These are phyloP conservation scores for Taxidea taxus DNA, from an alignment of 2,113 vertebrate species.

Conservation along the genomic window DNA sequence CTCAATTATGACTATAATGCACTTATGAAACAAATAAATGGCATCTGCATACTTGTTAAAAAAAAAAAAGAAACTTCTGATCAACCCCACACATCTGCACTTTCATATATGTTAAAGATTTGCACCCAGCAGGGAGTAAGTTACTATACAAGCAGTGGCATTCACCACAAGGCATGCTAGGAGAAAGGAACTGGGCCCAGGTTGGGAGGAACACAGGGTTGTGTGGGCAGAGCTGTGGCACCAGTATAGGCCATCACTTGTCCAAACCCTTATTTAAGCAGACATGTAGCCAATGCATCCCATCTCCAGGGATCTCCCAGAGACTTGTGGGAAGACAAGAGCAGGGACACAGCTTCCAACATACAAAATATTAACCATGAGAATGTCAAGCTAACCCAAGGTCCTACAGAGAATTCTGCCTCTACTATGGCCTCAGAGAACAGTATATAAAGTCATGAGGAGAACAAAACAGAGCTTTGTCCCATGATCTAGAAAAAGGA, in stretches of 20 bases:
- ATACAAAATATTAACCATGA: neutral
- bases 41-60: slow-evolving; percentile 82
- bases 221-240: neutral
- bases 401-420: neutral
- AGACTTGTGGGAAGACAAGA: neutral
- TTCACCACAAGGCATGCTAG: neutral
- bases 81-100: neutral
- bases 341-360: neutral
- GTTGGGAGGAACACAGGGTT: neutral
- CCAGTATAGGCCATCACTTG: neutral
- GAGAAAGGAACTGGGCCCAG: neutral
- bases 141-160: neutral
- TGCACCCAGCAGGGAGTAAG: neutral
- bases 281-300: neutral
- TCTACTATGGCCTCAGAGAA: neutral
- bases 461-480: neutral
- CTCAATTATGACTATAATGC: slow-evolving; percentile 84
- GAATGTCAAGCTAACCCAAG: neutral
- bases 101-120: neutral
- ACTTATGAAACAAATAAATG: slow-evolving; percentile 90
- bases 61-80: neutral
- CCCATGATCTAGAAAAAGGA: neutral
- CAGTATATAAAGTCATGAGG: neutral
- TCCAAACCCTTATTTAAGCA: neutral
- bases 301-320: neutral